Conservation (phyloP, 53 echinoderm and acorn worm genomes). For the Hippasteria phrygiana region DNA sequence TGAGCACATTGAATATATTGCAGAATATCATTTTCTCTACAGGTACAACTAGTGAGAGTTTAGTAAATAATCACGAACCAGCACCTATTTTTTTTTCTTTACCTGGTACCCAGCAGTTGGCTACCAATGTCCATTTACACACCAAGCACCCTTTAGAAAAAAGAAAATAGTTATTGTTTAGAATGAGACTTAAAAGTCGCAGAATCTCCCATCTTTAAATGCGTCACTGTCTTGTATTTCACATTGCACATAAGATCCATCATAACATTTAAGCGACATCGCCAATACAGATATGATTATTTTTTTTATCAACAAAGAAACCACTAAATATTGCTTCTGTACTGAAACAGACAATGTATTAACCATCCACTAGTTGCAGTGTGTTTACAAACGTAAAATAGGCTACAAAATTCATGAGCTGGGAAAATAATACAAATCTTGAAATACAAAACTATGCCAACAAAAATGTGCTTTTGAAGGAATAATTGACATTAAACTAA, state of each 20-base stretch:
- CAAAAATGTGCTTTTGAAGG: not conserved
- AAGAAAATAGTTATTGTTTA: not conserved
- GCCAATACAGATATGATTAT: not conserved
- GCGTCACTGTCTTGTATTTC: conserved; percentile 11
- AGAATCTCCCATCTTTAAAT: not conserved
- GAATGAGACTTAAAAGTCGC: not conserved
- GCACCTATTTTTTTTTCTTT: conserved; percentile 14
- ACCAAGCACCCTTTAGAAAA: conserved; percentile 4
- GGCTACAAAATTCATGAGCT: not conserved
- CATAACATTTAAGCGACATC: conserved; percentile 4
- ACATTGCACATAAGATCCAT: conserved; percentile 52
- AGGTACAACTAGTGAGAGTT: conserved; percentile 7
- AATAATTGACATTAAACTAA: too few relatives aligned
- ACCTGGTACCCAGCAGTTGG: conserved; percentile 38
- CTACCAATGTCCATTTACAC: conserved; percentile 15
- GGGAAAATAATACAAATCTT: conserved; percentile 17
- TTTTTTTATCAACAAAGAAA: not conserved
- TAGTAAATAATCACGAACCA: conserved; percentile 9
- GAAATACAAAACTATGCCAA: conserved; percentile 31
- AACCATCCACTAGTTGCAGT: too few relatives aligned
- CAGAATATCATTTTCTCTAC: conserved; percentile 21
- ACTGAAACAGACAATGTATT: not conserved
- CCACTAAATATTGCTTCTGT: conserved; percentile 7
- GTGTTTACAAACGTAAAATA: not conserved
- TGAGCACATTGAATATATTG: conserved; percentile 21